A percentile compares a stretch with the other conserved stretches of the same genome.
Conservation (phyloP, 2,797 vertebrate species). For the Centropyge bicolor region DNA sequence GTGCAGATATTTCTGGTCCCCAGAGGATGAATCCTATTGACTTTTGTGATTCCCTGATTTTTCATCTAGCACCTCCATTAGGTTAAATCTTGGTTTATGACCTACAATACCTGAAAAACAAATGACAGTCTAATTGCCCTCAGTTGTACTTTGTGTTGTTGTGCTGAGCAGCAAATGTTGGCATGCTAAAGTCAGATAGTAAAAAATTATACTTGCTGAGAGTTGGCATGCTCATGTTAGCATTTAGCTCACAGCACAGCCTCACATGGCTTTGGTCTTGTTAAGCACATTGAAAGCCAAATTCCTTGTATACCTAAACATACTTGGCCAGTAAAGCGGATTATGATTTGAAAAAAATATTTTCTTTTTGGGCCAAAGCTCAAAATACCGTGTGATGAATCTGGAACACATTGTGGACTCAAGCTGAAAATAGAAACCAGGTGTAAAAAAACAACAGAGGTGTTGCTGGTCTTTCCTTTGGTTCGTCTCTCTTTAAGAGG, state of each 20-base stretch:
- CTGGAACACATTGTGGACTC: slow-evolving; percentile 1
- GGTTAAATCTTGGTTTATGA: background rate
- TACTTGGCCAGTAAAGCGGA: background rate
- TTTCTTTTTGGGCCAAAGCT: slow-evolving; percentile 25
- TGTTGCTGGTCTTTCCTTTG: slow-evolving; percentile 13
- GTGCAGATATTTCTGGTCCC: background rate
- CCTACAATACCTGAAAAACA: background rate
- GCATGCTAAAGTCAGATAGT: background rate
- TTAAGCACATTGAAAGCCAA: background rate
- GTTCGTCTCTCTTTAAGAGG: background rate
- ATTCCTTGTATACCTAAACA: background rate
- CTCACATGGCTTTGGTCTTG: no score
- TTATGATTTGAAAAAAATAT: slow-evolving; percentile 11
- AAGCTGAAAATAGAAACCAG: slow-evolving; percentile 9
- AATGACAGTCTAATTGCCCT: background rate
- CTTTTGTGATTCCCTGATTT: background rate
- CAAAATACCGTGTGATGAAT: slow-evolving; percentile 6
- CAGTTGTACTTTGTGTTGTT: background rate
- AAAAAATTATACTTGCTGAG: no score
- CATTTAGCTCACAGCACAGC: background rate
- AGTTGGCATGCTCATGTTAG: background rate
- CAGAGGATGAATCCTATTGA: background rate
- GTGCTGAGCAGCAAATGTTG: background rate
- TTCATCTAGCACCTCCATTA: background rate
- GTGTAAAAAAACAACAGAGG: background rate